A percentile compares a stretch with the other conserved stretches of the same genome.
phyloP scores from a whole-genome alignment of 2,888 invertebrate species.

The Malthinus seriepunctatus region DNA sequence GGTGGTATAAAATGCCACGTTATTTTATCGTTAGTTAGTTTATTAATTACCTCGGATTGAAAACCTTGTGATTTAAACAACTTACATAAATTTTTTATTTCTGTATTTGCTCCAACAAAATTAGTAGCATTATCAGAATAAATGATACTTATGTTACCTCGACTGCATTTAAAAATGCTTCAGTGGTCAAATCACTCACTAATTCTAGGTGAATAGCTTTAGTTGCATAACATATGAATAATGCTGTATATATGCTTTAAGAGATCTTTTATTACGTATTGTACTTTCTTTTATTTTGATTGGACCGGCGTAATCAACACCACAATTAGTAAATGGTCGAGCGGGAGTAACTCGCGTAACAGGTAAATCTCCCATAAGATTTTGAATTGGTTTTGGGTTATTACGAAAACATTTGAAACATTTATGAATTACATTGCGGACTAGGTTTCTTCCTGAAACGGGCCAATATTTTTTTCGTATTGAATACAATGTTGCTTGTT shows the following conservation, averaged over 20 bases:
- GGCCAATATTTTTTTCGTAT: constrained; percentile 23
- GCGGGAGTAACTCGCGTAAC: constrained; percentile 17
- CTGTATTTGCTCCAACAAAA: constrained; percentile 14
- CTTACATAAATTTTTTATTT: too few relatives aligned
- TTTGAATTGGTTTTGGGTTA: constrained; percentile 21
- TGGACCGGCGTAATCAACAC: constrained; percentile 33
- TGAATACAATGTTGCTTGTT: constrained; percentile 26
- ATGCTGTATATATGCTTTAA: constrained; percentile 10
- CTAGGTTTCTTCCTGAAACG: constrained; percentile 20
- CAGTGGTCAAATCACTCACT: constrained; percentile 25
- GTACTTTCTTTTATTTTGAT: constrained; percentile 22
- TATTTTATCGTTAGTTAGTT: too few relatives aligned
- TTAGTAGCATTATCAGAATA: constrained; percentile 27
- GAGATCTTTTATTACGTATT: constrained; percentile 16
- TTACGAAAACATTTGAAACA: constrained; percentile 27
- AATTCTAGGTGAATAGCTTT: constrained; percentile 32
- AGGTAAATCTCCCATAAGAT: constrained; percentile 31
- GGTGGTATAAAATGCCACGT: too few relatives aligned
- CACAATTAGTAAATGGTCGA: constrained; percentile 26
- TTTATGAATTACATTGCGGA: constrained; percentile 18
- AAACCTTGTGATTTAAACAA: too few relatives aligned
- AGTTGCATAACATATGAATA: constrained; percentile 32
- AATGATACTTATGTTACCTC: constrained; percentile 19
- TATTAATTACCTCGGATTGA: too few relatives aligned
- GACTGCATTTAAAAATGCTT: constrained; percentile 28